Conservation (phyloP, 2,113 vertebrate species). For the Poecile atricapillus region DNA sequence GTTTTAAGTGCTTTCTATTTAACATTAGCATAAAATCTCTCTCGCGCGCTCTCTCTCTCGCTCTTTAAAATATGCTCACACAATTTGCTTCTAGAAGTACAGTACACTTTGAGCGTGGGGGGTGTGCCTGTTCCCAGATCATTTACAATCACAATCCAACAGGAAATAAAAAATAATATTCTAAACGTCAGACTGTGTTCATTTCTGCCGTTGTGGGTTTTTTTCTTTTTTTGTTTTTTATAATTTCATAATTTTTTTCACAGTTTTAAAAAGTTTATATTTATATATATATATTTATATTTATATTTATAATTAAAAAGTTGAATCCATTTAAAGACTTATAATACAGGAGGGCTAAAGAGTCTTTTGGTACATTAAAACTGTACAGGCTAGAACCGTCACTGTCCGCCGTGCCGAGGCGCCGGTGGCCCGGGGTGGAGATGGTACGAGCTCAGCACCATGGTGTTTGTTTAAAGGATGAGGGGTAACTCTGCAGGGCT, state of each 20-base stretch:
- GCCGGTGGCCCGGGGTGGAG: conserved; percentile 23
- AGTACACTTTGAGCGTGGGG: conserved; percentile 66
- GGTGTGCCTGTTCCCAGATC: conserved; percentile 72
- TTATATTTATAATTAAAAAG: conserved; percentile 85
- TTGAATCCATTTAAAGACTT: conserved; percentile 76
- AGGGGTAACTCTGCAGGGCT: not conserved
- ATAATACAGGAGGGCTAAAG: conserved; percentile 73
- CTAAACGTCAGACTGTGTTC: conserved; percentile 77
- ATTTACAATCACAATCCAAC: conserved; percentile 80
- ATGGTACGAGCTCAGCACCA: conserved; percentile 70
- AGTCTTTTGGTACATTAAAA: conserved; percentile 78
- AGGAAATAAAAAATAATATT: conserved; percentile 82
- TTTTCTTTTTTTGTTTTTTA: conserved; percentile 33
- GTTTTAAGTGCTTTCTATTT: conserved; percentile 86
- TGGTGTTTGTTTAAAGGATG: conserved; percentile 60
- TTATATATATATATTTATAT: conserved; percentile 81
- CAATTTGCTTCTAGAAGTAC: conserved; percentile 71
- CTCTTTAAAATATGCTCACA: conserved; percentile 76
- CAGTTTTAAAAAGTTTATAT: conserved; percentile 84
- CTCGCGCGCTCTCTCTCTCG: conserved; percentile 41
- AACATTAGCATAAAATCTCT: conserved; percentile 70
- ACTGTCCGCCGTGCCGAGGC: conserved; percentile 13
- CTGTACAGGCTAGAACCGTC: conserved; percentile 73
- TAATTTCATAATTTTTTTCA: conserved; percentile 80
- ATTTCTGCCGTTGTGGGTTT: not conserved